Base-by-base conservation (phyloP, 1,140 invertebrate species). In the Daktulosphaira vitifoliae region DNA sequence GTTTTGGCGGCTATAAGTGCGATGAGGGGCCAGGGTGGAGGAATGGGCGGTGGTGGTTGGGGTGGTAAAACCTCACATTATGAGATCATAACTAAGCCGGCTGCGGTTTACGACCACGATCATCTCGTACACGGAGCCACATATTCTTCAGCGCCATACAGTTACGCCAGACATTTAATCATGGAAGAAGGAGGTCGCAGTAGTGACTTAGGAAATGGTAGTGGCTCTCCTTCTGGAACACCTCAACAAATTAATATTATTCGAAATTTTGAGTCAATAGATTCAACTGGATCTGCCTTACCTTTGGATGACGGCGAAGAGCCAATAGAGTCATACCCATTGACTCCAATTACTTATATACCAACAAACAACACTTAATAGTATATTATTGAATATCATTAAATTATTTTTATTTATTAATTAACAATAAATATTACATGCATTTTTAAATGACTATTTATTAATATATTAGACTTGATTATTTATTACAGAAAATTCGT, bases 1-100 rank as follows among this genome's bases (percentile, higher is more conserved):
- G 82, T 88, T 71, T 74, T 90, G 0, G 86, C 87, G 0, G 85
- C 84, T 2, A 83, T 89, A 29, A 80, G 88, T 29, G 86, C 86
- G 0, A 73, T 90, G 4, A 78, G 84, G 18, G 64, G 65, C 11
- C 65, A 68, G 39, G 67, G 67, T 0, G 46, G 52, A 3, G 62
- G 53, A 7, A 48, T 50, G 13, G 66, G 68, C 2, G 54, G 62
- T 1, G 49, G 54, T 8, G 39, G 56, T 1, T 50, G 18, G 42
- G 51, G 20, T 8, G 67, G 62, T 4, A 68, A 85, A 2, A 87
- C 86, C 0, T 46, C 69, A 38, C 67, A 71, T 53, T 90, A 89
- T 70, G 88, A 90, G 74, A 88, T 90, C 51, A 84, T 90, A 39
- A 83, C 85, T 51, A 89, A 89, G 68, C 87, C 87, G 0, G 79